These are phyloP conservation scores for Gracilinanus agilis DNA, from an alignment of 2,113 vertebrate species.

Conservation along the genomic window DNA sequence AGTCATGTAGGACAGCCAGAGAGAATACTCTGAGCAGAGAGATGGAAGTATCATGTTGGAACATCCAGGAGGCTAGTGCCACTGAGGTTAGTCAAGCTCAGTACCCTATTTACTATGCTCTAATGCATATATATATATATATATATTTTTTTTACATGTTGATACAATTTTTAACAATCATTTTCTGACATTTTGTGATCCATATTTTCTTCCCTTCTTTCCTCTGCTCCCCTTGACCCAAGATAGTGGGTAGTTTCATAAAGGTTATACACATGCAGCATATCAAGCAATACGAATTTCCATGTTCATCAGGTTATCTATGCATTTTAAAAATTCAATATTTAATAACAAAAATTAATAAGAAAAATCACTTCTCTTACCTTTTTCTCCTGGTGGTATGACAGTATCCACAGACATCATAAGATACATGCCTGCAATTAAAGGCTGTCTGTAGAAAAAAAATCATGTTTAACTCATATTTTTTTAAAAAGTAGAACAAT, in stretches of 20 bases:
- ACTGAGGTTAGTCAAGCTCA: neutral
- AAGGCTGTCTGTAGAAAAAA: conserved; percentile 91
- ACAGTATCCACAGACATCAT: conserved; percentile 95
- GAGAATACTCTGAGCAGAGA: neutral
- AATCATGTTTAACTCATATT: conserved; percentile 56
- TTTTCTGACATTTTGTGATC: too few species aligned
- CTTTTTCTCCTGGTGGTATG: conserved; percentile 93
- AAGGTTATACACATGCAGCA: neutral
- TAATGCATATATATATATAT: neutral
- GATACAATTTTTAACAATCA: too few species aligned
- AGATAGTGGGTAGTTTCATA: conserved; percentile 17
- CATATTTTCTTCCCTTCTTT: too few species aligned
- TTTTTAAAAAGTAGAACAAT: neutral
- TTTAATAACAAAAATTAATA: neutral
- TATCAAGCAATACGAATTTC: too few species aligned
- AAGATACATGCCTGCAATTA: conserved; percentile 98
- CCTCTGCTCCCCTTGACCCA: neutral
- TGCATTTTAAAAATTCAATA: neutral
- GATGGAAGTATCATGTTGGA: neutral
- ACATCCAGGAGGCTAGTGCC: neutral
- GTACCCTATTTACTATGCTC: neutral
- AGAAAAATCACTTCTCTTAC: conserved; percentile 82
- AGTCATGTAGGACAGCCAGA: neutral
- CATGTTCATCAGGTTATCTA: neutral
- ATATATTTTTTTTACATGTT: too few species aligned